Evolutionary conservation across 2,888 invertebrate genomes (phyloP).

Genomic region (Aethes cnicana): DNA sequence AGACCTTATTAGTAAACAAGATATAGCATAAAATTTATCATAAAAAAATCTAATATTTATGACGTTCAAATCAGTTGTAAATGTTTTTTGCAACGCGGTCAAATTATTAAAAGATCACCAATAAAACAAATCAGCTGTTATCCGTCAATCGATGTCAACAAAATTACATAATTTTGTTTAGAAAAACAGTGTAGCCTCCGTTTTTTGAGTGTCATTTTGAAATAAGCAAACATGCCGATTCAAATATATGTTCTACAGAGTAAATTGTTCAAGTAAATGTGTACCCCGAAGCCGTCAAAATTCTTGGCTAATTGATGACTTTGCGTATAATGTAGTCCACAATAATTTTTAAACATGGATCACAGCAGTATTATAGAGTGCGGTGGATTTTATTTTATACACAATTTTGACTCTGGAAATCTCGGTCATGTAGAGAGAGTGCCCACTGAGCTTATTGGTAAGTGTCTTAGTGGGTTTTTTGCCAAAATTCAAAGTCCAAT

Average conservation of each 20-base stretch:
- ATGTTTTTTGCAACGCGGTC: constrained; percentile 39
- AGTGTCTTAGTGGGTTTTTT: constrained; percentile 43
- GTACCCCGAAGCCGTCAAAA: constrained; percentile 52
- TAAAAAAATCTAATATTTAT: constrained; percentile 51
- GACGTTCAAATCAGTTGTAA: constrained; percentile 37
- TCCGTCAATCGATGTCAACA: constrained; percentile 83
- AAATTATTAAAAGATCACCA: constrained; percentile 68
- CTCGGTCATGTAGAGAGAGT: constrained; percentile 91
- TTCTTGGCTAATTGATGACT: constrained; percentile 56
- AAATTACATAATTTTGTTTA: constrained; percentile 83
- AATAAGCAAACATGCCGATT: constrained; percentile 69
- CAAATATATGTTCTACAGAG: constrained; percentile 59
- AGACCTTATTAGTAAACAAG: constrained; percentile 42
- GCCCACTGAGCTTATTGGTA: constrained; percentile 82
- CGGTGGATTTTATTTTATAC: constrained; percentile 90
- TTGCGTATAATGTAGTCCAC: constrained; percentile 75
- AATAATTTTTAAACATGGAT: constrained; percentile 68
- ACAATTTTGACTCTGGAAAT: constrained; percentile 96
- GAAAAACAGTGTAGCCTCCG: constrained; percentile 78
- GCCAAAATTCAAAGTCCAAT: constrained; percentile 46
- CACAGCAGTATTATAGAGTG: constrained; percentile 81
- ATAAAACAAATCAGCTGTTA: constrained; percentile 82
- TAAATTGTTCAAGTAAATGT: constrained; percentile 68
- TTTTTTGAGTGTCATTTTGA: constrained; percentile 71
- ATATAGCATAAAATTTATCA: constrained; percentile 44